Conservation (phyloP, 2,113 vertebrate species). For the Smithornis capensis region DNA sequence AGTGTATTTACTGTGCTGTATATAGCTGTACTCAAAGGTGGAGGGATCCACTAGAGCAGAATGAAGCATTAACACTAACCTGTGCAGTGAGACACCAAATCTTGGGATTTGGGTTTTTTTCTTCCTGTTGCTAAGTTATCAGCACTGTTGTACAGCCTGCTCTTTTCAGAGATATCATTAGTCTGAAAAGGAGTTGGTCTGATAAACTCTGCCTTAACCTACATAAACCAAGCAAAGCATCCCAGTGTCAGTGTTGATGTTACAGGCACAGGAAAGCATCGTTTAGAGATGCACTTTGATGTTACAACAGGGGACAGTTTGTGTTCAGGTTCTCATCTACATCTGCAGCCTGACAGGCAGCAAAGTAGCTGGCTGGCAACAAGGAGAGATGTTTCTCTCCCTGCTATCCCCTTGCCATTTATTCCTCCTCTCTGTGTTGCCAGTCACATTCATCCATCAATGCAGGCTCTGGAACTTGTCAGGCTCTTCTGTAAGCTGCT, state of each 20-base stretch:
- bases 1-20: neutral
- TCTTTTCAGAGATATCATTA: neutral
- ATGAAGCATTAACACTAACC: accelerated
- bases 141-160: neutral
- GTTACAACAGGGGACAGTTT: neutral
- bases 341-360: neutral
- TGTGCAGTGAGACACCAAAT: accelerated
- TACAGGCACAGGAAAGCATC: neutral
- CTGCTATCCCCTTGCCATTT: neutral
- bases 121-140: neutral
- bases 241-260: neutral
- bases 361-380: neutral
- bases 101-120: neutral
- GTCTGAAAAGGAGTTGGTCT: neutral
- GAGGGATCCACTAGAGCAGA: neutral
- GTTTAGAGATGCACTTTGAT: neutral
- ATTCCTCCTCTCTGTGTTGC: neutral
- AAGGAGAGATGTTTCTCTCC: neutral
- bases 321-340: neutral
- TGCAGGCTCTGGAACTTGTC: conserved; percentile 27
- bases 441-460: conserved; percentile 20
- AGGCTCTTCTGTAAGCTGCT: neutral
- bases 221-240: neutral
- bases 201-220: neutral
- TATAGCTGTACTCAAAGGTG: neutral